Evolutionary conservation across 1,140 invertebrate genomes (phyloP), one percentile per base, ranked within the genome.

Genomic region (Eumeta japonica): DNA sequence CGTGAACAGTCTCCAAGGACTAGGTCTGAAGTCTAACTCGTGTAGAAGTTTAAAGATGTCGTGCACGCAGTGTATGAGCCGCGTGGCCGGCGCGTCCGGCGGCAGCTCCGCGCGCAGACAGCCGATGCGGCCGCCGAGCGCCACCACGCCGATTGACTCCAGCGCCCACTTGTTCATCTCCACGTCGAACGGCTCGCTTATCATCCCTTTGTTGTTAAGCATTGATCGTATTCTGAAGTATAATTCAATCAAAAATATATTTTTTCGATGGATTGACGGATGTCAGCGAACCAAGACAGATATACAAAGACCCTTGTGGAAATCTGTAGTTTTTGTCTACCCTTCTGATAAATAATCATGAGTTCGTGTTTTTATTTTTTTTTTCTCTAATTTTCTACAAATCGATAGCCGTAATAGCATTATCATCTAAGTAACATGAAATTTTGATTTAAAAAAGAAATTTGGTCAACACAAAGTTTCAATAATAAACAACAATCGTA

Each of bases 61-160:
- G 16, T 77, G 68, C 1, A 81, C 76, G 1, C 77, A 63, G 24
- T 77, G 37, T 33, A 84, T 81, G 49, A 87, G 78, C 36, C 64
- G 51, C 29, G 73, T 58, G 1, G 75, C 62, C 30, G 79, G 75
- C 7, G 70, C 70, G 16, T 78, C 67, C 12, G 62, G 39, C 0
- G 59, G 32, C 7, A 78, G 45, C 28, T 74, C 58, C 0, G 41
- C 24, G 28, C 65, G 34, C 41, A 81, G 48, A 51, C 80, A 79
- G 9, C 78, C 80, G n/a, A 88, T 52, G 16, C 82, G 65, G 13
- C 66, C 73, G 41, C 87, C 82, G 24, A 88, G 57, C 1, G 83
- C 82, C 10, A 88, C 73, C 12, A 78, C 54, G 3, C 71, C 77
- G 10, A 85, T 80, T 1, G 80, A 81, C 56, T 87, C 85, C n/a